Evolutionary conservation across 2,797 vertebrate genomes (phyloP).

Genomic region (Danionella dracula): DNA sequence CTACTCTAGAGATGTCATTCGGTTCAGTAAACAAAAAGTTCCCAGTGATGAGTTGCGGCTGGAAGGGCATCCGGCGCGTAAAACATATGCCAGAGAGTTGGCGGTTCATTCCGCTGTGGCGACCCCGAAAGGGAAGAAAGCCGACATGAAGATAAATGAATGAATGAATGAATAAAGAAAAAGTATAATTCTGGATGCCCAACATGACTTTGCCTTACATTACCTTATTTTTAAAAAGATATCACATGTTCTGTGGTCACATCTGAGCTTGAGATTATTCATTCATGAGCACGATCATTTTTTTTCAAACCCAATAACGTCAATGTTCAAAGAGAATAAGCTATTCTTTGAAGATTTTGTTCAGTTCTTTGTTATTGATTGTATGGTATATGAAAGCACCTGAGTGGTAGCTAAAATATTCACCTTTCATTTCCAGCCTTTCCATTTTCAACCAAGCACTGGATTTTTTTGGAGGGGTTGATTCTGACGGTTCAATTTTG

Average conservation of each 20-base stretch:
- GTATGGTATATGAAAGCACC: conserved; percentile 6
- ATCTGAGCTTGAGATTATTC: conserved; percentile 22
- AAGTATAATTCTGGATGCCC: no score
- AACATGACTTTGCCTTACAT: not conserved
- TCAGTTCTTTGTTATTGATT: conserved; percentile 27
- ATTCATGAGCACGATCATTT: conserved; percentile 28
- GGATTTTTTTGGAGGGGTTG: no score
- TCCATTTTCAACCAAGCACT: conserved; percentile 5
- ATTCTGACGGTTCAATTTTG: conserved; percentile 15
- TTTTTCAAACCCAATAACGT: conserved; percentile 21
- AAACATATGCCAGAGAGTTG: no score
- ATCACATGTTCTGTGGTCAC: conserved; percentile 11
- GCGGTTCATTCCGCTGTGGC: no score
- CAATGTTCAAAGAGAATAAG: conserved; percentile 36
- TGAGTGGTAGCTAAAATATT: conserved; percentile 17
- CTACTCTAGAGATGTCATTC: no score
- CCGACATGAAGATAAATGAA: no score
- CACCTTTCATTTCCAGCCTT: conserved; percentile 25
- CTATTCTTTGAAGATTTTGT: conserved; percentile 34
- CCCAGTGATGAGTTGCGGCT: no score
- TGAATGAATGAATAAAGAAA: no score
- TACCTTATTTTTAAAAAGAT: not conserved
- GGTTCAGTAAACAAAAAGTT: no score
- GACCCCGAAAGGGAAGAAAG: no score
- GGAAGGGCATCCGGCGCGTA: no score